phyloP scores from a whole-genome alignment of 64 coral and sea anemone species.

The Platygyra sinensis region DNA sequence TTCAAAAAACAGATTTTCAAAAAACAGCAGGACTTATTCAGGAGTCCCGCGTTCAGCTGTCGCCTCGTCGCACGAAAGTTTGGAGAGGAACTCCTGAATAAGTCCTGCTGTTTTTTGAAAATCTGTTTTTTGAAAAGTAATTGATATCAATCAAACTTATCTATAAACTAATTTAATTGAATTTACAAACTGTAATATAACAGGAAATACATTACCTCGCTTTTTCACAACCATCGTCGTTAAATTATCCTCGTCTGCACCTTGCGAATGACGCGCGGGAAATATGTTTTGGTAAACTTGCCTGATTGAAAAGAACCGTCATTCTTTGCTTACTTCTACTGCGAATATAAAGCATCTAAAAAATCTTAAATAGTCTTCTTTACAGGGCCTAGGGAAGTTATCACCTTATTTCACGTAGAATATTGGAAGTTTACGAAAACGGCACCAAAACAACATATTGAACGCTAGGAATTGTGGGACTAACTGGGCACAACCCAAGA shows the following conservation, averaged over 20 bases:
- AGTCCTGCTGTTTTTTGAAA: constrained; percentile 82
- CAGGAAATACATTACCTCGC: constrained; percentile 62
- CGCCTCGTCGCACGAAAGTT: constrained; percentile 75
- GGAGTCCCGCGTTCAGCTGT: constrained; percentile 82
- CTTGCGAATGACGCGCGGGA: background rate
- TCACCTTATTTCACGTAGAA: too few species aligned
- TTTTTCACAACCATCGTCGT: constrained; percentile 87
- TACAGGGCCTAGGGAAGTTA: background rate
- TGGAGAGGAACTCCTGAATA: constrained; percentile 86
- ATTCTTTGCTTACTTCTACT: background rate
- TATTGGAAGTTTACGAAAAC: background rate
- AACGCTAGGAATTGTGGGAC: constrained; percentile 43
- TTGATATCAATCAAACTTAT: constrained; percentile 7
- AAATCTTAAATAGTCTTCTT: background rate
- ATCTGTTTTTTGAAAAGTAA: constrained; percentile 58
- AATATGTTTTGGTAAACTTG: background rate
- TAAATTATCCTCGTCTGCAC: background rate
- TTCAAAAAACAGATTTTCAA: constrained; percentile 91
- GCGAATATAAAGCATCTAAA: background rate
- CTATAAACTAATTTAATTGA: background rate
- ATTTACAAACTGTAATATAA: background rate
- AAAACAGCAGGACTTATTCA: constrained; percentile 77
- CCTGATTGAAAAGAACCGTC: background rate
- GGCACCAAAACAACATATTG: background rate
- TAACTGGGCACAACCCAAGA: constrained; percentile 17